Conservation (phyloP, 2,113 vertebrate species). For the Ptyas mucosa region DNA sequence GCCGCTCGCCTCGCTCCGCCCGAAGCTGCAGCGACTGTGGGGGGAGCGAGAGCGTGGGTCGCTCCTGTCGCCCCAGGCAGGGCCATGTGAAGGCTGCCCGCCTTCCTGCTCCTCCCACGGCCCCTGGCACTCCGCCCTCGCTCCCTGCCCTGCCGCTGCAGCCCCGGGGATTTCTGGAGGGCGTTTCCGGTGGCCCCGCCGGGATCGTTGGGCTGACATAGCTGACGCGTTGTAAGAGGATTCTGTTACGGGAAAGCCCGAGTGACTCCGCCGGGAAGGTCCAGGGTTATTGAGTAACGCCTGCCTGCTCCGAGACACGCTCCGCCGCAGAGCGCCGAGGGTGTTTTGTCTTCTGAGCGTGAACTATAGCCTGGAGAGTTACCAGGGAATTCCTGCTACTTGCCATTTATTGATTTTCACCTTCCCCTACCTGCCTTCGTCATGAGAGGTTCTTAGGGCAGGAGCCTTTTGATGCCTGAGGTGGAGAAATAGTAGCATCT, state of each 20-base stretch:
- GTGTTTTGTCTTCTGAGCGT: background rate
- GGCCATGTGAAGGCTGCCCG: slow-evolving; percentile 5
- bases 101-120: slow-evolving; percentile 33
- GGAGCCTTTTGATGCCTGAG: background rate
- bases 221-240: background rate
- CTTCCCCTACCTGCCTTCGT: background rate
- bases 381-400: background rate
- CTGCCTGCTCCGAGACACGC: background rate
- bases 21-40: background rate
- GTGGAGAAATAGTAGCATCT: background rate
- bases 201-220: background rate
- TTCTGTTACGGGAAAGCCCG: background rate
- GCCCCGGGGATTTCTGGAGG: background rate
- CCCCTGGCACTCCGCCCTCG: background rate
- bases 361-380: background rate
- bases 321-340: background rate
- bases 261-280: background rate
- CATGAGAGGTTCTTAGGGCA: background rate
- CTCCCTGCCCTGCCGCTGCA: background rate
- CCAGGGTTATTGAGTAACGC: background rate
- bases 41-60: background rate
- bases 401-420: background rate
- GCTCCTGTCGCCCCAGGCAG: background rate
- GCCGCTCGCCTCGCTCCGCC: background rate
- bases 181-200: background rate